A percentile compares a stretch with the other conserved stretches of the same genome.
phyloP scores from a whole-genome alignment of 1,140 invertebrate species.

The Tetramorium parvispinum region DNA sequence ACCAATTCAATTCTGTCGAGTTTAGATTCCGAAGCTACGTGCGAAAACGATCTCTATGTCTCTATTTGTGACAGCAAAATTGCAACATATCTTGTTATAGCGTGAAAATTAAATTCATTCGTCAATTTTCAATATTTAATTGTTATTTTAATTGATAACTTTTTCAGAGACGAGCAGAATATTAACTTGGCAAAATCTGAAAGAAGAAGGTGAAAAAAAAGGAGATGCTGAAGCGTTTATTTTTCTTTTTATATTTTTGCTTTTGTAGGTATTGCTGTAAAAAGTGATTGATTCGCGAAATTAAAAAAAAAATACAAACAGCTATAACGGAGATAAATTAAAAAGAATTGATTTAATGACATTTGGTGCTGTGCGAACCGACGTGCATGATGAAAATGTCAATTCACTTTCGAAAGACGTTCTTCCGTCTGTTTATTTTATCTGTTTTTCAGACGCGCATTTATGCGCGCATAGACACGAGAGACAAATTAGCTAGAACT shows the following conservation, averaged over 20 bases:
- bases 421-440: neutral
- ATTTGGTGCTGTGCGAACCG: neutral
- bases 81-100: neutral
- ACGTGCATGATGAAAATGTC: neutral
- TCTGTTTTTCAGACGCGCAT: neutral
- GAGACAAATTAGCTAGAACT: neutral
- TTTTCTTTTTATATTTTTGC: neutral
- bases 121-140: neutral
- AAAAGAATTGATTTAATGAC: neutral
- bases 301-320: neutral
- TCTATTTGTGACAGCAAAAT: neutral
- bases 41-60: neutral
- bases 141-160: neutral
- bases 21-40: neutral
- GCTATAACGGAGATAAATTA: neutral
- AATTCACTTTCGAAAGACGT: neutral
- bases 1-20: neutral
- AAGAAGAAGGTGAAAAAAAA: neutral
- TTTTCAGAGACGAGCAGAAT: neutral
- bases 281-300: neutral
- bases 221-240: neutral
- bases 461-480: neutral
- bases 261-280: neutral
- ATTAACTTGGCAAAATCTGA: neutral
- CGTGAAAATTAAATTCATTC: neutral